Evolutionary conservation across 2,888 invertebrate genomes (phyloP).

Genomic region (Leptinotarsa peninsularis): DNA sequence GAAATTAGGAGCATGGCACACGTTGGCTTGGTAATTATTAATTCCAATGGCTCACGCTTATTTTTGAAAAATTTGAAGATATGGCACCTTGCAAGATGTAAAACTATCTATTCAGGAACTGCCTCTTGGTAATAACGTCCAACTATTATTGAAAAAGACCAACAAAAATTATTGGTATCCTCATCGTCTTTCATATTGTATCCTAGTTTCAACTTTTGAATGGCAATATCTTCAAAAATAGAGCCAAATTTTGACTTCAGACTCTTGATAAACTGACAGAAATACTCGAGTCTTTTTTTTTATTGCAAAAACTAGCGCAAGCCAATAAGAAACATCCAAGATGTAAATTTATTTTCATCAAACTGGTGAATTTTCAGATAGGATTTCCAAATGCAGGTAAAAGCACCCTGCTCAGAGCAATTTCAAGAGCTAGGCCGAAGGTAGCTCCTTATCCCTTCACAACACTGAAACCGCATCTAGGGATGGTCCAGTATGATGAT

Average conservation of each 20-base stretch:
- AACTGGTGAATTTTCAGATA: constrained; percentile 66
- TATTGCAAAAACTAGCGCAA: too few relatives aligned
- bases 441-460: constrained; percentile 95
- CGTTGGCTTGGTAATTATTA: constrained; percentile 79
- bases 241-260: too few relatives aligned
- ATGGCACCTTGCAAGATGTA: too few relatives aligned
- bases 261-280: too few relatives aligned
- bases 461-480: constrained; percentile 88
- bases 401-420: constrained; percentile 86
- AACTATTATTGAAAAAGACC: too few relatives aligned
- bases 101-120: too few relatives aligned
- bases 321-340: neutral
- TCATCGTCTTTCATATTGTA: too few relatives aligned
- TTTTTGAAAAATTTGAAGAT: constrained; percentile 1
- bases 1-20: constrained; percentile 95
- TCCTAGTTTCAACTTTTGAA: too few relatives aligned
- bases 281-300: too few relatives aligned
- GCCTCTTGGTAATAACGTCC: too few relatives aligned
- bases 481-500: constrained; percentile 90
- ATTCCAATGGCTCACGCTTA: neutral
- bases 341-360: neutral
- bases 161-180: too few relatives aligned
- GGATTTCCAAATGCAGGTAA: constrained; percentile 96
- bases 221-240: too few relatives aligned
- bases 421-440: constrained; percentile 88